phyloP scores from a whole-genome alignment of 64 coral and sea anemone genomes.

The Stichodactyla helianthus region DNA sequence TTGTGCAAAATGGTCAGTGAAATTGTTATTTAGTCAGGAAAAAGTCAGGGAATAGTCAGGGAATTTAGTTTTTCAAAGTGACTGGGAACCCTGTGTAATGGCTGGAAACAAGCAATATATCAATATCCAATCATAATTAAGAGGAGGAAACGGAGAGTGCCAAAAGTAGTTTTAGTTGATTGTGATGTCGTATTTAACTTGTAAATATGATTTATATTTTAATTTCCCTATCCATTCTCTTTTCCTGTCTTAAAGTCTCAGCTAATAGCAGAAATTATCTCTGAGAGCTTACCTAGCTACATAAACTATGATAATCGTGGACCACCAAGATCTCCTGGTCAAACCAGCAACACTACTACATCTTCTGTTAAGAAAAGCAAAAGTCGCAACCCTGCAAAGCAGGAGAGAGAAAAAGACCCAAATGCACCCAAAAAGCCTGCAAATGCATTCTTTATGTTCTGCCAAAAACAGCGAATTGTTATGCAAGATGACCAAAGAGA shows the following conservation, averaged over 20 bases:
- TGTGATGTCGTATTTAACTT: too few relatives aligned
- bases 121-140: too few relatives aligned
- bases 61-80: too few relatives aligned
- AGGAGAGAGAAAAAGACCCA: conserved; percentile 83
- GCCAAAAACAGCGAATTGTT: conserved; percentile 77
- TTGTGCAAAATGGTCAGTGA: too few relatives aligned
- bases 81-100: too few relatives aligned
- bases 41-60: too few relatives aligned
- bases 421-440: conserved; percentile 98
- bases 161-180: too few relatives aligned
- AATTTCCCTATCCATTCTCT: neutral
- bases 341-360: conserved; percentile 41
- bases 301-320: conserved; percentile 24
- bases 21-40: too few relatives aligned
- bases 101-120: too few relatives aligned
- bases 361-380: conserved; percentile 68
- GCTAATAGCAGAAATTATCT: conserved; percentile 70
- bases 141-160: too few relatives aligned
- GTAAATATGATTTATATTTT: neutral
- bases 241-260: conserved; percentile 31
- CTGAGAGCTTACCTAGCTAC: conserved; percentile 33
- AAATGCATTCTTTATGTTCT: conserved; percentile 99
- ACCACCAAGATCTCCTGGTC: conserved; percentile 40
- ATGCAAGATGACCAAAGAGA: conserved; percentile 98
- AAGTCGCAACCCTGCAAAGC: conserved; percentile 57